Conservation (phyloP, 2,797 vertebrate species). For the Gouania willdenowi region DNA sequence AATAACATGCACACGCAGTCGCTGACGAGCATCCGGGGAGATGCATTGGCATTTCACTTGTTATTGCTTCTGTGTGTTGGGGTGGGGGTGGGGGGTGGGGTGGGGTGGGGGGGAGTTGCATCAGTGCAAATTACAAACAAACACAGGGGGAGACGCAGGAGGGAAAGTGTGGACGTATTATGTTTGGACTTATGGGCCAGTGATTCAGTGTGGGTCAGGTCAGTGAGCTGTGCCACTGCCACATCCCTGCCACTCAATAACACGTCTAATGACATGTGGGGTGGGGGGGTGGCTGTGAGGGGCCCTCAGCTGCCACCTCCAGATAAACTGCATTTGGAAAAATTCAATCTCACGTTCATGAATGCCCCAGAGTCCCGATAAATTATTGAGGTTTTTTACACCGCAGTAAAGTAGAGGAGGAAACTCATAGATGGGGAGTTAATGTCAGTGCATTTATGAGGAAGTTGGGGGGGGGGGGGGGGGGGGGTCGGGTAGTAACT, state of each 20-base stretch:
- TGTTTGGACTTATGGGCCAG: conserved; percentile 83
- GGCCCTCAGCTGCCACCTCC: conserved; percentile 82
- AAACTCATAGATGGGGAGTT: conserved; percentile 56
- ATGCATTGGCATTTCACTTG: conserved; percentile 39
- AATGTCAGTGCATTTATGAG: conserved; percentile 62
- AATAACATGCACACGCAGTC: background rate
- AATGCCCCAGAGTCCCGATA: conserved; percentile 66
- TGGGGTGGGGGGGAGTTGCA: conserved; percentile 79
- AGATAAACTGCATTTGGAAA: conserved; percentile 92
- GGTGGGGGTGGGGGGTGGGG: conserved; percentile 74
- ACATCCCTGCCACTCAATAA: conserved; percentile 90
- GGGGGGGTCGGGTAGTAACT: conserved; percentile 22
- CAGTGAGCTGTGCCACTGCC: conserved; percentile 71
- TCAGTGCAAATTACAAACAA: conserved; percentile 92
- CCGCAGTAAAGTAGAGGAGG: conserved; percentile 48
- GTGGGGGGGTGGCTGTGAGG: conserved; percentile 72
- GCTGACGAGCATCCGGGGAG: conserved; percentile 27
- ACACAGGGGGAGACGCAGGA: conserved; percentile 83
- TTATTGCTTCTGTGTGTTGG: conserved; percentile 65
- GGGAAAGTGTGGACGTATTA: conserved; percentile 86
- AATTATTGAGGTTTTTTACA: conserved; percentile 66
- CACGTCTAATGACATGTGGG: conserved; percentile 97
- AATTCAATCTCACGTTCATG: conserved; percentile 68
- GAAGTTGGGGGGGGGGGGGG: conserved; percentile 4
- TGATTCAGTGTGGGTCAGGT: conserved; percentile 81